Percentiles rank a stretch among this genome's conserved stretches.
These are phyloP conservation scores for Cyphomyrus discorhynchus DNA, from an alignment of 2,113 vertebrate genomes.

Conservation along the genomic window DNA sequence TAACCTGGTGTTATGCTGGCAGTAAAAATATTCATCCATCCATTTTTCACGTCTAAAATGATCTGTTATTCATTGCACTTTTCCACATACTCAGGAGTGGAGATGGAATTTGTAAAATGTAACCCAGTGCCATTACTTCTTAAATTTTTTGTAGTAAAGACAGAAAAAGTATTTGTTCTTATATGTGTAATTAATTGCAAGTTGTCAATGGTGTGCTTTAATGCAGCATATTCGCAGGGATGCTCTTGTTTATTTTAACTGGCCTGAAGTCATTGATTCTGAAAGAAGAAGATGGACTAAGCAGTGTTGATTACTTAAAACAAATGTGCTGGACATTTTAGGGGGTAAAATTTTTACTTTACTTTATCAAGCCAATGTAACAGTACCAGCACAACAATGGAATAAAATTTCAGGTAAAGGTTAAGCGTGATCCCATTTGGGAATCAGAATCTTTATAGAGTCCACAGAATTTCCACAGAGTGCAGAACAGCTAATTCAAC, in stretches of 20 bases:
- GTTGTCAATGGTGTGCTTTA: neutral
- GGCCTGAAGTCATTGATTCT: neutral
- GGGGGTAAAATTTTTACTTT: no score
- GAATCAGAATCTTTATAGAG: neutral
- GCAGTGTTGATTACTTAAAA: neutral
- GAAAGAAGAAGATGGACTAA: neutral
- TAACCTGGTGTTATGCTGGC: neutral
- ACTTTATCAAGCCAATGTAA: no score
- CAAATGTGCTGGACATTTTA: neutral
- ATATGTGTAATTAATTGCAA: neutral
- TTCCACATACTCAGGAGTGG: neutral
- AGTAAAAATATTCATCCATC: neutral
- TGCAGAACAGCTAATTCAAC: neutral
- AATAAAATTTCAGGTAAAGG: neutral
- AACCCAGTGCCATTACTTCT: neutral
- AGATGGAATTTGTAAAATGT: neutral
- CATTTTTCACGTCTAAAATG: neutral
- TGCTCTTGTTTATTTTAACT: neutral
- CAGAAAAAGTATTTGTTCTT: neutral
- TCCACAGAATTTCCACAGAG: neutral
- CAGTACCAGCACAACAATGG: neutral
- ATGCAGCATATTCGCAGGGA: neutral
- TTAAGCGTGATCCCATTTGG: neutral
- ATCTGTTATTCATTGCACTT: neutral
- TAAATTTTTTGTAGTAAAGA: neutral